These are phyloP conservation scores for Cephus runcator DNA, from an alignment of 2,888 invertebrate species.

Conservation along the genomic window DNA sequence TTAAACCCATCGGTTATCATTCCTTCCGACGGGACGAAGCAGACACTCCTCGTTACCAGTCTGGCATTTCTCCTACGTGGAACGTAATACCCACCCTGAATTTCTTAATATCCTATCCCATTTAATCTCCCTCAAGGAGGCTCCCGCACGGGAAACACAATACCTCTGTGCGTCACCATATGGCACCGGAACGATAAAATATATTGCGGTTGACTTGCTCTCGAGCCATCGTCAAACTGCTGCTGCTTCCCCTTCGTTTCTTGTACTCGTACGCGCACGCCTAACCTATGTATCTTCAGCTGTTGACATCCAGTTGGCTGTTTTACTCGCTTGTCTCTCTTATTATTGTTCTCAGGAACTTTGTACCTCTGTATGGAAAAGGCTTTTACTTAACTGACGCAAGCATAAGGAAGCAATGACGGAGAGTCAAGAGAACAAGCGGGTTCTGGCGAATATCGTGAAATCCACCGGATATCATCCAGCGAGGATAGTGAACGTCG, in stretches of 20 bases:
- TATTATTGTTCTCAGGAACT: neutral
- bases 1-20: neutral
- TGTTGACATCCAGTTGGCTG: neutral
- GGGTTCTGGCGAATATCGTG: neutral
- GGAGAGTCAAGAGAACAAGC: neutral
- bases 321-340: neutral
- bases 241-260: neutral
- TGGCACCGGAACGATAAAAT: slow-evolving; percentile 55
- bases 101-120: slow-evolving; percentile 41
- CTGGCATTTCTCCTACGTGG: neutral
- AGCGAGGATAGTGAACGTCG: neutral
- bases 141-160: slow-evolving; percentile 46
- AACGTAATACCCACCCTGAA: slow-evolving; percentile 18
- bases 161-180: slow-evolving; percentile 50
- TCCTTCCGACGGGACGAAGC: neutral
- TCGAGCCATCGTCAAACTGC: slow-evolving; percentile 41
- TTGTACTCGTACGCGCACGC: neutral
- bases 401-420: too few species aligned
- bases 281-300: neutral
- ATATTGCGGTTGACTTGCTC: slow-evolving; percentile 54
- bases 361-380: neutral
- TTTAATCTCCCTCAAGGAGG: slow-evolving; percentile 33
- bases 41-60: neutral
- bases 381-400: neutral
- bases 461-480: neutral